Percentiles rank a stretch among this genome's conserved stretches.
phyloP scores from a whole-genome alignment of 2,888 invertebrate genomes.

The Diarsia rubi region DNA sequence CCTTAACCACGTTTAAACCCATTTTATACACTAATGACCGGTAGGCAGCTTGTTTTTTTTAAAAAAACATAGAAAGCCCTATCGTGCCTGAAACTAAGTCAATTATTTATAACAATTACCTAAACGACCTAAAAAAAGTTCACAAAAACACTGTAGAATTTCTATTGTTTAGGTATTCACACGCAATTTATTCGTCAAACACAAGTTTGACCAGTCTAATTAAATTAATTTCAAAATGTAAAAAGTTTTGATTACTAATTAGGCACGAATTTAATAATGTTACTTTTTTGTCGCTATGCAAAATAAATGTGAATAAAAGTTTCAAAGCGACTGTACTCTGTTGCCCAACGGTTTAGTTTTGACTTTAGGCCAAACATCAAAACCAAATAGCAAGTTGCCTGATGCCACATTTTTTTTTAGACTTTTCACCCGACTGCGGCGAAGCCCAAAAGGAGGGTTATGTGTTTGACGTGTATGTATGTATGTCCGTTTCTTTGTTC shows the following conservation, averaged over 20 bases:
- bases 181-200: not conserved
- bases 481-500: no score
- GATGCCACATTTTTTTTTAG: not conserved
- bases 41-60: not conserved
- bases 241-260: not conserved
- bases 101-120: not conserved
- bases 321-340: not conserved
- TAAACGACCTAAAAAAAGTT: not conserved
- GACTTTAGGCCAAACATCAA: not conserved
- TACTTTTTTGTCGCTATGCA: not conserved
- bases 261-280: not conserved
- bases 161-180: no score
- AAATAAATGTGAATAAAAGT: not conserved
- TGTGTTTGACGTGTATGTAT: no score
- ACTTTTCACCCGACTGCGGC: no score
- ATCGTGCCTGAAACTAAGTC: not conserved
- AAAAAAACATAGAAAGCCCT: not conserved
- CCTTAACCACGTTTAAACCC: not conserved
- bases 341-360: not conserved
- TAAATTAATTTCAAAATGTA: slow-evolving; percentile 14
- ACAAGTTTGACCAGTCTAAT: not conserved
- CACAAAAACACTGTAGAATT: not conserved
- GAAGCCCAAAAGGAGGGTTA: no score
- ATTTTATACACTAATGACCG: not conserved
- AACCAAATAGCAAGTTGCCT: no score